A percentile compares a stretch with the other conserved stretches of the same genome.
Conservation (phyloP, 1,140 invertebrate genomes). For the Scaptomyza graminum region DNA sequence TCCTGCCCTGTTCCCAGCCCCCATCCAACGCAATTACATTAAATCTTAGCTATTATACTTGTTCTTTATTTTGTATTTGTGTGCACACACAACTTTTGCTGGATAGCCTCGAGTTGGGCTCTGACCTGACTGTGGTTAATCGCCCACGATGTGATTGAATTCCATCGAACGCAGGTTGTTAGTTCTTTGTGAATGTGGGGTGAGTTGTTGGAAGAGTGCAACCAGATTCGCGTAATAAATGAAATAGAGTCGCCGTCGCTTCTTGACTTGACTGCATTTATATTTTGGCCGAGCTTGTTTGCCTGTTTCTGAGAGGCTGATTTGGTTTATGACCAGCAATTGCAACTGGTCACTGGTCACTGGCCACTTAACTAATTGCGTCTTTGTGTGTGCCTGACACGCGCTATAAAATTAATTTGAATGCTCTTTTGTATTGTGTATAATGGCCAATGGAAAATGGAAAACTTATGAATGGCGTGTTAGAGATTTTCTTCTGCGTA, state of each 20-base stretch:
- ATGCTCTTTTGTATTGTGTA: conserved; percentile 18
- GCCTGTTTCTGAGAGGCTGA: conserved; percentile 67
- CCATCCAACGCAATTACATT: conserved; percentile 73
- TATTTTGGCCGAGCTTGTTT: conserved; percentile 9
- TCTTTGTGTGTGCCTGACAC: conserved; percentile 75
- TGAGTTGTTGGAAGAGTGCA: too few species aligned
- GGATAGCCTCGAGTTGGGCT: conserved; percentile 21
- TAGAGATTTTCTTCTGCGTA: not conserved
- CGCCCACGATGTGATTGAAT: conserved; percentile 79
- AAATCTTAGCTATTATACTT: conserved; percentile 81
- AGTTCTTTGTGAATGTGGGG: conserved; percentile 12
- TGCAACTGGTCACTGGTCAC: conserved; percentile 18
- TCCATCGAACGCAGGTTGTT: conserved; percentile 77
- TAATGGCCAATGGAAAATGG: conserved; percentile 13
- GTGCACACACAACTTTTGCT: conserved; percentile 53
- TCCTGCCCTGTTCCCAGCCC: not conserved
- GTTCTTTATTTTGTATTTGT: conserved; percentile 76
- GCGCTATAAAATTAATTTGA: conserved; percentile 70
- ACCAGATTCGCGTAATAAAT: conserved; percentile 65
- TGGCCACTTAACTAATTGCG: conserved; percentile 80
- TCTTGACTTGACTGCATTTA: conserved; percentile 63
- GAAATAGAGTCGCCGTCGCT: conserved; percentile 57
- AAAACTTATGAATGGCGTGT: not conserved
- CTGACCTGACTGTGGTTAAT: conserved; percentile 66
- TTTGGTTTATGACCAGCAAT: conserved; percentile 65